These are phyloP conservation scores for Melanargia galathea DNA, from an alignment of 2,888 invertebrate species.

Conservation along the genomic window DNA sequence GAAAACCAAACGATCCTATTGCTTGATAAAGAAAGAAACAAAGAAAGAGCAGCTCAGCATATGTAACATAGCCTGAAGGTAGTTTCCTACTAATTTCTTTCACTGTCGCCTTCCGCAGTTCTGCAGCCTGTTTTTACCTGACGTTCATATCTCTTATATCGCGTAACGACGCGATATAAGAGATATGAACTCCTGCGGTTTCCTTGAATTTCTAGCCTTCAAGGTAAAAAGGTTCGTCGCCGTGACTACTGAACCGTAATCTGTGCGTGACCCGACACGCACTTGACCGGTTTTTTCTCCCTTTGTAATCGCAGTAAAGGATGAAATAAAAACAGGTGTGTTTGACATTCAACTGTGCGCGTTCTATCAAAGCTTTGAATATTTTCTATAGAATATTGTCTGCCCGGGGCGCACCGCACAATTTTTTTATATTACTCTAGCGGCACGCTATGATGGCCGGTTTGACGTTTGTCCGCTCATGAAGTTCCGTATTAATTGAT, in stretches of 20 bases:
- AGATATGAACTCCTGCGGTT: not conserved
- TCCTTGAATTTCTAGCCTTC: not conserved
- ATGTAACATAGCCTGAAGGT: too few species aligned
- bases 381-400: not conserved
- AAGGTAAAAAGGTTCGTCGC: not conserved
- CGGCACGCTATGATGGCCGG: too few species aligned
- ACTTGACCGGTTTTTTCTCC: conserved; percentile 7
- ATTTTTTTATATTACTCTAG: not conserved
- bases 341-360: conserved; percentile 16
- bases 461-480: too few species aligned
- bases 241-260: not conserved
- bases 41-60: too few species aligned
- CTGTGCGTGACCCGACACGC: not conserved
- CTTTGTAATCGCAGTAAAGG: conserved; percentile 3
- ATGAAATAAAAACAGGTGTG: conserved; percentile 10
- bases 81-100: too few species aligned
- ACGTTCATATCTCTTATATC: too few species aligned
- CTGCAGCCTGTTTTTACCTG: too few species aligned
- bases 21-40: too few species aligned
- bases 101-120: too few species aligned
- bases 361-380: conserved; percentile 17
- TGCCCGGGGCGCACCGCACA: not conserved
- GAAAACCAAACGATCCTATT: too few species aligned
- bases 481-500: too few species aligned
- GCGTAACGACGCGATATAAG: not conserved